Conservation (phyloP, 2,113 vertebrate species). For the Paramisgurnus dabryanus region DNA sequence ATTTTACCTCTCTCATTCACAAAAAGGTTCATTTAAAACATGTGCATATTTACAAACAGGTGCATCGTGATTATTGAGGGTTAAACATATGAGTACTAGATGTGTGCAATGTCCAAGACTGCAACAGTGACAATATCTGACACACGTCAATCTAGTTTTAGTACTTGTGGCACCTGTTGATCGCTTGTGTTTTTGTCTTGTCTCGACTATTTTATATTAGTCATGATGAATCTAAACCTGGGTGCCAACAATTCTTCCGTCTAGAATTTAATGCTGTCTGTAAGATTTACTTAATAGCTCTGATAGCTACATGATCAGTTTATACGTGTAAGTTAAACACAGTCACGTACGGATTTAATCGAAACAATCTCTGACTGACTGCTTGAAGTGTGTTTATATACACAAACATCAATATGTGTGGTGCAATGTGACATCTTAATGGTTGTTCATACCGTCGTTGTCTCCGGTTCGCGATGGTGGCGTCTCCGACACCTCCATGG, state of each 20-base stretch:
- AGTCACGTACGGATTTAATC: neutral
- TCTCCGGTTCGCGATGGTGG: constrained; percentile 59
- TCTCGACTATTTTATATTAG: too few relatives aligned
- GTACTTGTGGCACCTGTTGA: neutral
- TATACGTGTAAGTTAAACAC: neutral
- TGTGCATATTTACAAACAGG: neutral
- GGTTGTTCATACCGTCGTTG: constrained; percentile 52
- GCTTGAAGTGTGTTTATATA: neutral
- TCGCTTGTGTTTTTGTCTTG: neutral
- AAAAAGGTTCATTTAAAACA: neutral
- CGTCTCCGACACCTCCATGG: constrained; percentile 57
- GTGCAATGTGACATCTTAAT: neutral
- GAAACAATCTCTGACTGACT: neutral
- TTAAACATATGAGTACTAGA: neutral
- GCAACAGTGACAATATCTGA: neutral
- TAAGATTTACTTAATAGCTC: neutral
- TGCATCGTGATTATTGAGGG: too few relatives aligned
- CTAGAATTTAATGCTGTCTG: neutral
- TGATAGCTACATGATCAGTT: neutral
- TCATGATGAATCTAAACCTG: neutral
- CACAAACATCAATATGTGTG: neutral
- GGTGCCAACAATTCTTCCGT: too few relatives aligned
- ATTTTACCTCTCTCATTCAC: neutral
- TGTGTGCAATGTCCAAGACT: neutral
- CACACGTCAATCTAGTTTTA: neutral